These are phyloP conservation scores for Paratilapia polleni DNA, from an alignment of 2,113 vertebrate genomes.

Conservation along the genomic window DNA sequence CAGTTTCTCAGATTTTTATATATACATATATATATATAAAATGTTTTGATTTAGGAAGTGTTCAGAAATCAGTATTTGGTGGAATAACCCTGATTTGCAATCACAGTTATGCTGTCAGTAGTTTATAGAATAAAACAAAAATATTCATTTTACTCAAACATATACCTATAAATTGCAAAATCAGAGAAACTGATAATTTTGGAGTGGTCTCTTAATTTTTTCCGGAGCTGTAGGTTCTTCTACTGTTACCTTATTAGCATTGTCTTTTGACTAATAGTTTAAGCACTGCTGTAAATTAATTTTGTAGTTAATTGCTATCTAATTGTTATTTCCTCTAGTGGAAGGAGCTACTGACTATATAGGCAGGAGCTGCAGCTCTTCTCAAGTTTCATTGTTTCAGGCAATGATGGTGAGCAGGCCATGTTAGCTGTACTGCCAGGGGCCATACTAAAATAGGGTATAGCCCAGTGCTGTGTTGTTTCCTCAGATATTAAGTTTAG, in stretches of 20 bases:
- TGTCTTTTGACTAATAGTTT: not conserved
- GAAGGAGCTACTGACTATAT: not conserved
- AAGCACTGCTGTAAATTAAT: not conserved
- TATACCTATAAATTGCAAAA: too few species aligned
- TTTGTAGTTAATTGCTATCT: not conserved
- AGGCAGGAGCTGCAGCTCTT: not conserved
- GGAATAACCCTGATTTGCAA: too few species aligned
- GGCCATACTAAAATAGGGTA: not conserved
- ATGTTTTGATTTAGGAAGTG: too few species aligned
- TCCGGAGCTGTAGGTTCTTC: too few species aligned
- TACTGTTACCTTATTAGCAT: not conserved
- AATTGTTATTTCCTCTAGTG: not conserved
- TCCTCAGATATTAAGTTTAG: rapidly evolving
- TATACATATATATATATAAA: too few species aligned
- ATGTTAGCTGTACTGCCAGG: not conserved
- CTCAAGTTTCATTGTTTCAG: not conserved
- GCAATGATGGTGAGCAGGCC: rapidly evolving
- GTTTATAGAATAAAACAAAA: too few species aligned
- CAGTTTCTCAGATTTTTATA: too few species aligned
- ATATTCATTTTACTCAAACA: too few species aligned
- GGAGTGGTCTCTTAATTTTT: too few species aligned
- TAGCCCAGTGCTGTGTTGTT: not conserved
- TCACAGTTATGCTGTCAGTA: too few species aligned
- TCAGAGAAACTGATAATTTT: too few species aligned
- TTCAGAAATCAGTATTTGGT: too few species aligned